phyloP scores from a whole-genome alignment of 2,797 vertebrate species.

The Numenius phaeopus region DNA sequence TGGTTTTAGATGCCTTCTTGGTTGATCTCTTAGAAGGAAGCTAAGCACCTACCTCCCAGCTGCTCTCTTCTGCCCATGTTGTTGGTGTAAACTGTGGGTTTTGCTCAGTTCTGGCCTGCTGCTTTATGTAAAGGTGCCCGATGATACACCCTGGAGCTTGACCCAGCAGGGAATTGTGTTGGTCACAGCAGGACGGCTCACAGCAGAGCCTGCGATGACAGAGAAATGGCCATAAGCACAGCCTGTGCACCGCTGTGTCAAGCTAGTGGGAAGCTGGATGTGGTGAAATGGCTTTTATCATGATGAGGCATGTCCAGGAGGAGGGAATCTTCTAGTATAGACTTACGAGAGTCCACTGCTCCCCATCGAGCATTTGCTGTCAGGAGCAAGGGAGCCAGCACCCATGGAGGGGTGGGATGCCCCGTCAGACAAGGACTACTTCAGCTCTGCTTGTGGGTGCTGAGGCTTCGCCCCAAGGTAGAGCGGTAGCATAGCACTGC shows the following conservation, averaged over 20 bases:
- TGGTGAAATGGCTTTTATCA: background rate
- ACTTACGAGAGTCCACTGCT: background rate
- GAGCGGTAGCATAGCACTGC: background rate
- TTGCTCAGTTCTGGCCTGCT: background rate
- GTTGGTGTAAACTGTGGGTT: background rate
- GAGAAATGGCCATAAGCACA: background rate
- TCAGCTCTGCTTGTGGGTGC: background rate
- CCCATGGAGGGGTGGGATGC: background rate
- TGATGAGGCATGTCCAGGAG: background rate
- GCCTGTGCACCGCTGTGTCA: accelerated
- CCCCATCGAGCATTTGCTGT: accelerated
- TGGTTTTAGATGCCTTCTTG: background rate
- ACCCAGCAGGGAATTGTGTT: background rate
- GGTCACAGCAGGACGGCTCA: background rate
- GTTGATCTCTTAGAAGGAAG: background rate
- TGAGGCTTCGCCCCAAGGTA: background rate
- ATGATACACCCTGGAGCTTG: background rate
- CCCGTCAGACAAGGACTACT: background rate
- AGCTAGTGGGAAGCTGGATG: background rate
- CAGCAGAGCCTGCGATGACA: background rate
- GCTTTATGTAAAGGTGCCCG: background rate
- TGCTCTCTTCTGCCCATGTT: background rate
- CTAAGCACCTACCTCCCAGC: background rate
- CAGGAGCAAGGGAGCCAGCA: background rate
- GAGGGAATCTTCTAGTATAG: background rate